A percentile compares a stretch with the other conserved stretches of the same genome.
These are phyloP conservation scores for Drosophila mercatorum DNA, from an alignment of 2,888 invertebrate genomes.

Conservation along the genomic window DNA sequence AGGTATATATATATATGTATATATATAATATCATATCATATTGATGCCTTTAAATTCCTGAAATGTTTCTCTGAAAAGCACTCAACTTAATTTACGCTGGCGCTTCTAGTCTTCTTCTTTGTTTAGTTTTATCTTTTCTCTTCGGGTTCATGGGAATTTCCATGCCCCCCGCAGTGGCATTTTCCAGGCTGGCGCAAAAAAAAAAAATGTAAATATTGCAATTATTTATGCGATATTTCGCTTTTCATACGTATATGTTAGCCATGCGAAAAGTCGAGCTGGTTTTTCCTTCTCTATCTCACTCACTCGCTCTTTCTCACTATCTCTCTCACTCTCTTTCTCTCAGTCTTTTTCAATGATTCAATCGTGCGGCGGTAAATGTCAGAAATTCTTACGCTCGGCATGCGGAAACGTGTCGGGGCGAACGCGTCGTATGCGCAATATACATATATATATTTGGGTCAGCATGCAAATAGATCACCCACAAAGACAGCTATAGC, in stretches of 20 bases:
- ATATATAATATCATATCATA: not conserved
- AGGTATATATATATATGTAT: too few species aligned
- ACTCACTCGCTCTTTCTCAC: not conserved
- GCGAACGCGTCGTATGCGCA: slow-evolving; percentile 53
- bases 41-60: slow-evolving; percentile 7
- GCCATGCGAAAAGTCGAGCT: slow-evolving; percentile 17
- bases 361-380: slow-evolving; percentile 49
- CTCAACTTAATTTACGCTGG: slow-evolving; percentile 1
- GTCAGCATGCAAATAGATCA: slow-evolving; percentile 62
- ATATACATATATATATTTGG: slow-evolving; percentile 51
- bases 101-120: slow-evolving; percentile 10
- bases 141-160: slow-evolving; percentile 32
- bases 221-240: slow-evolving; percentile 47
- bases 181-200: slow-evolving; percentile 34
- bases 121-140: slow-evolving; percentile 3
- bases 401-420: slow-evolving; percentile 54
- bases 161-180: slow-evolving; percentile 18
- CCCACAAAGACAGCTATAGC: slow-evolving; percentile 36
- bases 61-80: slow-evolving; percentile 14
- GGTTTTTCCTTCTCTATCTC: not conserved
- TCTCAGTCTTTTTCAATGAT: slow-evolving; percentile 22
- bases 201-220: slow-evolving; percentile 41
- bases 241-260: slow-evolving; percentile 15
- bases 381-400: slow-evolving; percentile 56
- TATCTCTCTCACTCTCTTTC: not conserved